Base-by-base conservation (phyloP, 2,797 vertebrate species). In the Darevskia mixta region DNA sequence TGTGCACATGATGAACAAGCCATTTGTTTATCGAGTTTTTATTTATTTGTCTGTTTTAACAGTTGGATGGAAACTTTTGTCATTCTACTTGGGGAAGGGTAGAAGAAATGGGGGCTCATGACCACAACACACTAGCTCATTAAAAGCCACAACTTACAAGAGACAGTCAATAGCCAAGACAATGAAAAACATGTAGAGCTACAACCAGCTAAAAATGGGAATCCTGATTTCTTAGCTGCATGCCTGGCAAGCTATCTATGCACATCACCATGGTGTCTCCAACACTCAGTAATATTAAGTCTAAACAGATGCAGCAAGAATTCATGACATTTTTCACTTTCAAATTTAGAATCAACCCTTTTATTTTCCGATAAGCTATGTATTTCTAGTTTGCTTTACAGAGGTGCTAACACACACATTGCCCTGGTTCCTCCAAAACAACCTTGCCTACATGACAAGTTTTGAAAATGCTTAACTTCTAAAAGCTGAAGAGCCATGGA, bases 1-100 rank as follows among this genome's bases (percentile, higher is more conserved):
- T 0, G 6, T 32, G 41, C 3, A 79, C 27, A 5, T 61, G 18
- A n/a, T 17, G 82, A 20, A 2, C 0, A 45, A 0, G 75, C 1
- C 4, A 6, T 73, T 0, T 0, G 85, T 6, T 67, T 71, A 82
- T 7, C 67, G 64, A 85, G 82, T 55, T 55, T 55, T 55, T 55
- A 15, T 15, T 55, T 55, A 55, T 9, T 17, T 10, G n/a, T 32
- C 32, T 45, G 17, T 66, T 85, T n/a, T 32, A 76, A 76, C 8
- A 41, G 4, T 13, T 45, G 10, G 55, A 1, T 8, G 5, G 49
- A 82, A 77, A 13, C 23, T 1, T 1, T 1, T 38, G 3, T 18
- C 72, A 77, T 23, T 10, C 67, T 38, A 82, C 4, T 58, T 89
- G 0, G 41, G 23, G 75, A 55, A 13, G 78, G 83, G 27, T 64